Evolutionary conservation across 2,888 invertebrate genomes (phyloP).

Genomic region (Thelaira solivaga): DNA sequence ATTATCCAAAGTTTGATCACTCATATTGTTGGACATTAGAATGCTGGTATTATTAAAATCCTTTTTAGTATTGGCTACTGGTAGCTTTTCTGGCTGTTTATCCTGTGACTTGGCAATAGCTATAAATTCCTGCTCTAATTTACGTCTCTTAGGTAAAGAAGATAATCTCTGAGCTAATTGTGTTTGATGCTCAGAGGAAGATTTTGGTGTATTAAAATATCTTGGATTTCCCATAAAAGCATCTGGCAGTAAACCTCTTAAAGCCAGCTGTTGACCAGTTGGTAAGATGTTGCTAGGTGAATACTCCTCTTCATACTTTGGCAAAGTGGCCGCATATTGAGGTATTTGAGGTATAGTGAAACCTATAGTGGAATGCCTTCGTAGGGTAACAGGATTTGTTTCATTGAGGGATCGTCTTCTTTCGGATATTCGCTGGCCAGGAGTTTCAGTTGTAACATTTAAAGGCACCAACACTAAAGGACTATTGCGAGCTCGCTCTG

Average conservation of each 20-base stretch:
- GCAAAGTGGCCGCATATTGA: conserved; percentile 74
- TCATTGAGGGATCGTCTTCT: conserved; percentile 30
- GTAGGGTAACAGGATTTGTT: not conserved
- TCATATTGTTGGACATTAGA: conserved; percentile 73
- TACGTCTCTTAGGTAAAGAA: conserved; percentile 67
- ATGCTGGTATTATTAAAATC: conserved; percentile 64
- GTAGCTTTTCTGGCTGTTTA: not conserved
- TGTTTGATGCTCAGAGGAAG: not conserved
- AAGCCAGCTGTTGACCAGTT: conserved; percentile 71
- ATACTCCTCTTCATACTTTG: conserved; percentile 75
- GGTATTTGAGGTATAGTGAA: conserved; percentile 39
- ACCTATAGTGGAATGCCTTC: conserved; percentile 60
- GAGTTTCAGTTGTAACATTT: conserved; percentile 68
- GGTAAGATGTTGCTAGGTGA: conserved; percentile 72
- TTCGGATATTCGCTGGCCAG: conserved; percentile 48
- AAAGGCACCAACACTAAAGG: conserved; percentile 71
- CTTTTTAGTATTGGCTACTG: conserved; percentile 56
- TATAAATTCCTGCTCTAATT: conserved; percentile 71
- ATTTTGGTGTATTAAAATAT: conserved; percentile 68
- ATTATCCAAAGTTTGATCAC: conserved; percentile 74
- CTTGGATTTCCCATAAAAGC: conserved; percentile 73
- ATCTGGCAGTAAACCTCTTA: conserved; percentile 74
- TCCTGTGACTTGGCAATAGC: conserved; percentile 63
- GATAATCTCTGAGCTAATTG: conserved; percentile 6
- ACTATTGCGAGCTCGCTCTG: conserved; percentile 65